phyloP scores from a whole-genome alignment of 2,888 invertebrate species.

The Conchocele bisecta region DNA sequence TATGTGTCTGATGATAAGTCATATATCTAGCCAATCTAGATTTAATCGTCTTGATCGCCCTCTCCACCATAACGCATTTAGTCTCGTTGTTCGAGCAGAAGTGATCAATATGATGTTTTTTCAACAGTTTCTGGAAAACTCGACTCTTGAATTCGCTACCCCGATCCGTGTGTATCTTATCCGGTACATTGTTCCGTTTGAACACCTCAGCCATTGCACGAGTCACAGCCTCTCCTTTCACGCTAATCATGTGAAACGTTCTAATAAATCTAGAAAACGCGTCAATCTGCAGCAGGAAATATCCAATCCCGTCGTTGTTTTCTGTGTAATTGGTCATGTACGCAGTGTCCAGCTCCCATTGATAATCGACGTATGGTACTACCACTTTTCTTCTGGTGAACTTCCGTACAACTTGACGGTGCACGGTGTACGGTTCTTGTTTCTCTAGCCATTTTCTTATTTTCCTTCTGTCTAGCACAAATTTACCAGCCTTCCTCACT shows the following conservation, averaged over 20 bases:
- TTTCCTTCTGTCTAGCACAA: constrained; percentile 10
- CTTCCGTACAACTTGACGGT: constrained; percentile 8
- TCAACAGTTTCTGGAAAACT: constrained; percentile 2
- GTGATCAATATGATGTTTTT: constrained; percentile 1
- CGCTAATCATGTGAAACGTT: too few relatives aligned
- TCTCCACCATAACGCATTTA: constrained; percentile 6
- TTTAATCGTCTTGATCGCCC: constrained; percentile 13
- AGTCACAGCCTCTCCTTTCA: not conserved
- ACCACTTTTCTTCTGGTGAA: constrained; percentile 7
- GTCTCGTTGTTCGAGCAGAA: constrained; percentile 14
- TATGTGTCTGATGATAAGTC: constrained; percentile 22
- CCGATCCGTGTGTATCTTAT: constrained; percentile 17
- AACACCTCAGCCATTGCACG: not conserved
- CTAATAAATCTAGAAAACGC: constrained; percentile 8
- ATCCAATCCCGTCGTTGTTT: constrained; percentile 7
- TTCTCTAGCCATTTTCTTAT: constrained; percentile 36
- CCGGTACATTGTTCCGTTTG: not conserved
- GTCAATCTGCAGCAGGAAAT: constrained; percentile 16
- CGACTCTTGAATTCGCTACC: constrained; percentile 20
- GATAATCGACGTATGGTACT: constrained; percentile 16
- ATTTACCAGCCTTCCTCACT: constrained; percentile 27
- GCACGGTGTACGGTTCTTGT: constrained; percentile 20
- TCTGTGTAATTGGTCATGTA: not conserved
- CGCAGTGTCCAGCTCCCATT: constrained; percentile 10
- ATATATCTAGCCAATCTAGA: constrained; percentile 12